Base-by-base conservation (phyloP, 2,113 vertebrate genomes). In the Rhizomys pruinosus region DNA sequence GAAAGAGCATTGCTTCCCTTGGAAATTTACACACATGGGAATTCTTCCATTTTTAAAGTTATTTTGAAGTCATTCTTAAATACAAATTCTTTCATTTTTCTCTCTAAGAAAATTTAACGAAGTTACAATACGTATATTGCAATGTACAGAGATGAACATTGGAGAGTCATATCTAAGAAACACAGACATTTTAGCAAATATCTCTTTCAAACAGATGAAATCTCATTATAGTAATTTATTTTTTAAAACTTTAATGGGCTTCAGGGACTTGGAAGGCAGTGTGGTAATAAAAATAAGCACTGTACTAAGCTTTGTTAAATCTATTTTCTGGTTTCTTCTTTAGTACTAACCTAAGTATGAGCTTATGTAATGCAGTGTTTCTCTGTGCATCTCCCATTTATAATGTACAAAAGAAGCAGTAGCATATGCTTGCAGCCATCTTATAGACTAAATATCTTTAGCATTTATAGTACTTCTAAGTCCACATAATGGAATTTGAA, bases 251-350 rank as follows among this genome's bases (percentile, higher is more conserved):
- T 96, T 34, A 94, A 74, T 89, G 68, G 8, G 7, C 69, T 96
- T 90, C 17, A 88, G 55, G 59, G 11, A 81, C 42, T 81, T 90
- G 80, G 59, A 87, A 89, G 42, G 11, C 66, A 87, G 52, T 11
- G 57, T 74, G 78, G 64, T 82, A 85, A 86, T 90, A 81, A 27
- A 63, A 90, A 79, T 44, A 89, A 81, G 84, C 4, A 61, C 23
- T 66, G 0, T 89, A 39, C 2, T 74, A 57, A 77, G 5, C n/a
- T 88, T 71, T 47, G 2, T 25, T 90, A 81, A 17, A 81, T 74
- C 29, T 93, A 22, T 91, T 79, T 95, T 95, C 69, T 89, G 8
- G 85, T 88, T 93, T 93, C 42, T 86, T 39, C 47, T 76, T 92
- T 11, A 92, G 27, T 59, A 85, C 37, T 91, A 87, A 74, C 57